Base-by-base conservation (phyloP, 2,797 vertebrate species). In the Aeoliscus strigatus region DNA sequence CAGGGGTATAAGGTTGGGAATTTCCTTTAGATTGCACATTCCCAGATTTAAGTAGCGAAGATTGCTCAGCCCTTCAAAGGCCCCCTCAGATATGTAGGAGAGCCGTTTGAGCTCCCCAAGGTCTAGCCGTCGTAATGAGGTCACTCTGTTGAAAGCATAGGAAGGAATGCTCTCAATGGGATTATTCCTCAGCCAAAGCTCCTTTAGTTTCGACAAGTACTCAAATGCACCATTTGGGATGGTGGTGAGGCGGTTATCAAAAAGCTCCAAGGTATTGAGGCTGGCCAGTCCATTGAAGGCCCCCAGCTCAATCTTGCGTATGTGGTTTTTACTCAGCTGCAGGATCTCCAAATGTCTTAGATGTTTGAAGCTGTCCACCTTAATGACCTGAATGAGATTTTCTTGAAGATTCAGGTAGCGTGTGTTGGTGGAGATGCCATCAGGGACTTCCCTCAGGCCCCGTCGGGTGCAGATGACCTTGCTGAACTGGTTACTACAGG, bases 401-500 rank as follows among this genome's bases (percentile, higher is more conserved):
- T 98, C 96, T 77, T 99, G 96, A 50, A 99, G 91, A 81, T 98
- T 99, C 88, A 99, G 87, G 75, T 97, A 92, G 42, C 95, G 89
- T 0, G 96, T 98, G 85, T 97, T 99, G 66, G 94, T 98, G 21
- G 96, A 99, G 76, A 99, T 98, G 75, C 96, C 93, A 77, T 98
- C 96, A 3, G 96, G 96, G 57, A 99, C 96, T 67, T 99, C 96
- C 16, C 94, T 85, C 40, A 99, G 85, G 58, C 94, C 91, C 51
- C 96, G 91, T n/a, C 95, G 89, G 9, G 96, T 96, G 30, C 96
- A 99, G 66, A 98, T 98, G 70, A 99, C 96, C 83, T 98, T 98
- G 87, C 95, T 99, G 86, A 99, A 99, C 86, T 99, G 96, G 85
- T 99, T 98, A 77, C 96, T 99, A 77, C 96, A 99, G 70, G 96